Base-by-base conservation (phyloP, 2,797 vertebrate genomes). In the Sebastes dallii region DNA sequence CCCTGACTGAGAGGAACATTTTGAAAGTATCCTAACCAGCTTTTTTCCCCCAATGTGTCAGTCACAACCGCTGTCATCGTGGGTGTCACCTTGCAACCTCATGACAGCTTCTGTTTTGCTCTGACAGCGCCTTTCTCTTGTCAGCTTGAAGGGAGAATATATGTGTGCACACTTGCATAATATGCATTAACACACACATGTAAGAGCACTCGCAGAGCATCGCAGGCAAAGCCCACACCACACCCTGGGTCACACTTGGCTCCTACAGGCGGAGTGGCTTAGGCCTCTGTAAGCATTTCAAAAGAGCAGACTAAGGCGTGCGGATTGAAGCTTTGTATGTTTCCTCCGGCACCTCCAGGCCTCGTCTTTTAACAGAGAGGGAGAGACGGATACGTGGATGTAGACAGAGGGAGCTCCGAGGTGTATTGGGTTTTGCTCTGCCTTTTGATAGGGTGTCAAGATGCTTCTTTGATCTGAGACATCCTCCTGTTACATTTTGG, bases 261-360 rank as follows among this genome's bases (percentile, higher is more conserved):
- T 74, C 78, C 55, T 65, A 52, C 70, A 70, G 66, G 83, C 68
- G 10, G 80, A 82, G 72, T 46, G 42, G 86, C 81, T 91, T 78
- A 87, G 75, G 58, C 61, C 66, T 88, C 83, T 80, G 70, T 85
- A 84, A 89, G 60, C 52, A 86, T 90, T 90, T 94, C 91, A 92
- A 92, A 92, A 86, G 73, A 75, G 6, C 30, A 78, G 80, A 82
- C 80, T 86, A 84, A 90, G 91, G 81, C 54, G 36, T 87, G 88
- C 13, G 36, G 89, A 88, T 86, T 86, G 86, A 90, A 73, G 85
- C 83, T 79, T 86, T 78, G 72, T 91, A 22, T 50, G 76, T 86
- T 86, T 86, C 65, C 77, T 77, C 42, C 76, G 72, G 61, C 69
- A 73, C 82, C 91, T 84, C n/a, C 58, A 54, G 92, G 90, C 89